Evolutionary conservation across 2,888 invertebrate species (phyloP), one percentile per base, ranked within the genome.

Genomic region (Cantharis rufa): DNA sequence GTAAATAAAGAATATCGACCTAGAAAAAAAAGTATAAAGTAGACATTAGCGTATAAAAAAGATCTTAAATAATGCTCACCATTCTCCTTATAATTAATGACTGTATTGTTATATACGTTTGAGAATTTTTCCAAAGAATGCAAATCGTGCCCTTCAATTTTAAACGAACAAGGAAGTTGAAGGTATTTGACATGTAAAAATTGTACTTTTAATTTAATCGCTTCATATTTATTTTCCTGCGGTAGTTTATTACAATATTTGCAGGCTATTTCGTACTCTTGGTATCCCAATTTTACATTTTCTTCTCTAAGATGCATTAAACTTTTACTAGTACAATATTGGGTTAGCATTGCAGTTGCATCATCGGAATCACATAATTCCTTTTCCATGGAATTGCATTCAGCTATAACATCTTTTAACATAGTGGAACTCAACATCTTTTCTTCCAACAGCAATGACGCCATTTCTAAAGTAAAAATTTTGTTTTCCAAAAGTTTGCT

Each of bases 401-500:
- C 80, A 3, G 78, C n/a, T 15, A 79, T 48, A 28, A 74, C 63
- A 21, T 48, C 80, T 62, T 32, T 78, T 15, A 72, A 82, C 77
- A 21, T 78, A 80, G 74, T 72, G n/a, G 72, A 70, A 73, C 81
- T 77, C 1, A 82, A 62, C 24, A 78, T 71, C 9, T 76, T 71
- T 69, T 77, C 80, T 71, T 81, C 81, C 1, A 81, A 11, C 69
- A 85, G 74, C 77, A 82, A 84, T 15, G 83, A 81, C 64, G 84
- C 76, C 61, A 80, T 77, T 75, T 82, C 78, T 15, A 86, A 69
- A 10, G 81, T 76, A 70, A 73, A 72, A 15, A 71, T 28, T 28
- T 81, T 71, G 28, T 85, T 79, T 13, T 82, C 70, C 15, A 80
- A 70, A 15, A 81, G 64, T 71, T 80, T 75, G 5, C 84, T 83